Conservation (phyloP, 2,797 vertebrate genomes). For the Pelochelys cantorii region DNA sequence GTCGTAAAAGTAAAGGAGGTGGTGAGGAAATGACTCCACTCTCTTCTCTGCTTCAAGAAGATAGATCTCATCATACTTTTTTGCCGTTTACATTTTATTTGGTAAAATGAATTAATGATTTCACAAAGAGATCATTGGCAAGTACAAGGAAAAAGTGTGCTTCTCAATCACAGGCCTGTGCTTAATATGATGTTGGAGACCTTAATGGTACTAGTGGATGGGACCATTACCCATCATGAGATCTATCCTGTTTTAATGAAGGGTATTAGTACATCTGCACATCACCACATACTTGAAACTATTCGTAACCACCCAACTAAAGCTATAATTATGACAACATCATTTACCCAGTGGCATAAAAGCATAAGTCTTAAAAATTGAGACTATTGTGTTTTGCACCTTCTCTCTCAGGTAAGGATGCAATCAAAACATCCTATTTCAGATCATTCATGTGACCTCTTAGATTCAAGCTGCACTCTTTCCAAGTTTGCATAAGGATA, state of each 20-base stretch:
- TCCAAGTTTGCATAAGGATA: neutral
- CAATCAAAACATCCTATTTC: neutral
- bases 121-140: neutral
- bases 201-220: neutral
- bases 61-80: neutral
- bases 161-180: neutral
- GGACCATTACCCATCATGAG: neutral
- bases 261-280: neutral
- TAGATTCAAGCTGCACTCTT: neutral
- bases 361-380: neutral
- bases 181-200: neutral
- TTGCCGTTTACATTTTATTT: neutral
- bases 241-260: neutral
- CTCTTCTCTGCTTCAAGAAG: neutral
- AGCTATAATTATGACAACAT: neutral
- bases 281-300: neutral
- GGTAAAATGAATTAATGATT: neutral
- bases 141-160: neutral
- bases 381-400: neutral
- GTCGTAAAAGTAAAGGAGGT: neutral
- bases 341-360: neutral
- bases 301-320: neutral
- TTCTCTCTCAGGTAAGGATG: neutral
- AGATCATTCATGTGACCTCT: neutral
- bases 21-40: neutral